Conservation (phyloP, 92 coral and sea anemone genomes). For the Porites cylindrica region DNA sequence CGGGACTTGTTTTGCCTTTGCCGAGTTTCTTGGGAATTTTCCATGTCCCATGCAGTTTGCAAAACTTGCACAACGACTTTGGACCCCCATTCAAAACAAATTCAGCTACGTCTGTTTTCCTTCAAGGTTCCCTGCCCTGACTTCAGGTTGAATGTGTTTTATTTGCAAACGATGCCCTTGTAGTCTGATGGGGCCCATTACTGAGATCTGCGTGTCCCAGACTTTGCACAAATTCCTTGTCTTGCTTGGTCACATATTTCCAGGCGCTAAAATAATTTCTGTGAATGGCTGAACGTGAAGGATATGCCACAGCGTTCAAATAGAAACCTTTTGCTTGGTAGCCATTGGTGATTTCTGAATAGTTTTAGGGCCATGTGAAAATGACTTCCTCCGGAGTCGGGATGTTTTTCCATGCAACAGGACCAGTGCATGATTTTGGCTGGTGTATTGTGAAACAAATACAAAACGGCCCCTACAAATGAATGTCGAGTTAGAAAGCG, state of each 20-base stretch:
- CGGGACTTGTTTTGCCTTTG: slow-evolving; percentile 45
- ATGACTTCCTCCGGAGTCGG: slow-evolving; percentile 34
- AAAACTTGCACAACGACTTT: slow-evolving; percentile 53
- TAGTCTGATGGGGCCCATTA: neutral
- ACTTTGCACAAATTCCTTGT: slow-evolving; percentile 48
- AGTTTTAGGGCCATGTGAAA: slow-evolving; percentile 55
- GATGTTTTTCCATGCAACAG: slow-evolving; percentile 57
- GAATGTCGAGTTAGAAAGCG: slow-evolving; percentile 37
- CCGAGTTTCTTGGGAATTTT: slow-evolving; percentile 38
- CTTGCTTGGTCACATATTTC: slow-evolving; percentile 61
- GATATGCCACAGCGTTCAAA: slow-evolving; percentile 19
- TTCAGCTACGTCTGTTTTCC: slow-evolving; percentile 70
- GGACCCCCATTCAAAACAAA: slow-evolving; percentile 64
- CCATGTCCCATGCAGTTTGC: slow-evolving; percentile 58
- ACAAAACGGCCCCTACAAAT: slow-evolving; percentile 38
- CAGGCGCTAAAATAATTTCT: slow-evolving; percentile 66
- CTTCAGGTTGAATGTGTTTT: neutral
- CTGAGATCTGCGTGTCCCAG: slow-evolving; percentile 60
- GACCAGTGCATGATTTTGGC: slow-evolving; percentile 54
- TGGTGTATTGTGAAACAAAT: slow-evolving; percentile 29
- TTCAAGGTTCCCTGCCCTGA: slow-evolving; percentile 13
- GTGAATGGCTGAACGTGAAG: slow-evolving; percentile 50
- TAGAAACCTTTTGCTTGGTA: slow-evolving; percentile 1
- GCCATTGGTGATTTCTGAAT: slow-evolving; percentile 22
- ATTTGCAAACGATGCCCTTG: too few relatives aligned